Base-by-base conservation (phyloP, 2,888 invertebrate species). In the Lochmaea crataegi region DNA sequence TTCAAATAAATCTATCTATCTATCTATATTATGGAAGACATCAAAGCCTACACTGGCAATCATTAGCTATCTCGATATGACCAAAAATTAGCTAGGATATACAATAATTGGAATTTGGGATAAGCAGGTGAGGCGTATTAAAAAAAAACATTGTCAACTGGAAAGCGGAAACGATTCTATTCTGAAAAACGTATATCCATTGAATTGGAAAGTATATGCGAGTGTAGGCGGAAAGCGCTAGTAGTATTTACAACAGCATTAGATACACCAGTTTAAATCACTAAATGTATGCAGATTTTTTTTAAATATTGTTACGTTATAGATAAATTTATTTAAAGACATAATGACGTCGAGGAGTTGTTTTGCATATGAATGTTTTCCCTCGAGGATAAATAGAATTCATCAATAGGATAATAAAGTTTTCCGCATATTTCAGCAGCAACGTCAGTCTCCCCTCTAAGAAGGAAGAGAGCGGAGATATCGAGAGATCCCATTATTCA, bases 401-500 rank as follows among this genome's bases (percentile, higher is more conserved):
- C 70, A 70, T 70, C 70, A 65, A 70, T 70, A 57, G 56, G 64
- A 70, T 70, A 70, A 70, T 70, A 70, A 70, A 70, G 70, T 70
- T 70, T 70, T 65, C 64, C 70, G 64, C 70, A 65, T 70, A 64
- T 70, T 65, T 42, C 64, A 70, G 41, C 45, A 57, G 16, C 57
- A 42, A 41, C 64, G 70, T 53, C 70, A 56, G 70, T 65, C 45
- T 42, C 61, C 64, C 58, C 70, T 64, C 65, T 57, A 69, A 70
- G 64, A 57, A 70, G 57, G 64, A 61, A 45, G 51, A 56, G 63
- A 64, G 63, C 18, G 45, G 64, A 70, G 65, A 70, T 64, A 65
- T 70, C 70, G 70, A 70, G 70, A 70, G 70, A 70, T 70, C 64
- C 70, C 70, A 70, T 70, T 70, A 70, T 70, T 65, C 70, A 70